These are phyloP conservation scores for Cephus cinctus DNA, from an alignment of 1,140 invertebrate species.

Conservation along the genomic window DNA sequence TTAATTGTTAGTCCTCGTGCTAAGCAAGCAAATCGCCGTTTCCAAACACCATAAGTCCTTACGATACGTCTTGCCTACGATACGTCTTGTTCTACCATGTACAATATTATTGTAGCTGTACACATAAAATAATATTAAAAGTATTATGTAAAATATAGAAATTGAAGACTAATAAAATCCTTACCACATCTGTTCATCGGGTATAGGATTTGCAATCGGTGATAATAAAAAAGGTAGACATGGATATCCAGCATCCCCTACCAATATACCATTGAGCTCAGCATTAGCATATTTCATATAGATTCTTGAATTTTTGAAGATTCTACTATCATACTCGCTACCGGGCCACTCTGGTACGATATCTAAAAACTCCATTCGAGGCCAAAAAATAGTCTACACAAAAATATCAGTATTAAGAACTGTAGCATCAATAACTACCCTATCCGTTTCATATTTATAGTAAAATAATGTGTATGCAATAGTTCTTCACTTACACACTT, in stretches of 20 bases:
- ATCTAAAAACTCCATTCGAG: background rate
- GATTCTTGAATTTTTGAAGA: background rate
- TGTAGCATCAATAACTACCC: background rate
- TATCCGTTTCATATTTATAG: background rate
- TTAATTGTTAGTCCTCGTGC: constrained; percentile 31
- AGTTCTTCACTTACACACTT: background rate
- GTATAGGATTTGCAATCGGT: background rate
- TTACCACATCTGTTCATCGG: background rate
- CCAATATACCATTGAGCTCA: background rate
- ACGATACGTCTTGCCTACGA: too few relatives aligned
- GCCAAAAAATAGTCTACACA: too few relatives aligned
- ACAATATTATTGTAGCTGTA: constrained; percentile 5
- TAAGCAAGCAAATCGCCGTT: constrained; percentile 42
- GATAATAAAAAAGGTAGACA: background rate
- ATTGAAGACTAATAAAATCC: too few relatives aligned
- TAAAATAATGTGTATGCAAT: constrained; percentile 2
- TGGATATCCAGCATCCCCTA: background rate
- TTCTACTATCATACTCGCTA: background rate
- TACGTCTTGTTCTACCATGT: constrained; percentile 42
- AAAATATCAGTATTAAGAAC: background rate
- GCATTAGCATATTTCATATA: background rate
- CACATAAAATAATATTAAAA: background rate
- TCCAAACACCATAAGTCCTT: constrained; percentile 42
- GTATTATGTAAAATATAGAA: background rate
- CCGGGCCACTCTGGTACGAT: too few relatives aligned